Percentiles rank a stretch among this genome's conserved stretches.
Evolutionary conservation across 2,888 invertebrate species (phyloP).

Genomic region (Cheilosia impressa): DNA sequence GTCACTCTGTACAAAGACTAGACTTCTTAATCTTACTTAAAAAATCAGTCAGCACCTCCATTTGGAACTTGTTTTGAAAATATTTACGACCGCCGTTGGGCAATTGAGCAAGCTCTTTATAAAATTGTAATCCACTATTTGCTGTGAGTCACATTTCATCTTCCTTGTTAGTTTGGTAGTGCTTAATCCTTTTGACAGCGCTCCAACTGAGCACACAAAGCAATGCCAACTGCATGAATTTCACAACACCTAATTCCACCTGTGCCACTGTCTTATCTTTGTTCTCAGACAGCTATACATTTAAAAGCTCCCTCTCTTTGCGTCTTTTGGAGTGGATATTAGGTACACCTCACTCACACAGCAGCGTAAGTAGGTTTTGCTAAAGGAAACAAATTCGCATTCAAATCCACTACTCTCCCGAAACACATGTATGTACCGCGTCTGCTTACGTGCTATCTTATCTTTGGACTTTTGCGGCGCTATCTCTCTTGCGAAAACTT

Average conservation of each 20-base stretch:
- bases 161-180: not conserved
- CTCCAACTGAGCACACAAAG: not conserved
- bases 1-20: not conserved
- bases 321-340: not conserved
- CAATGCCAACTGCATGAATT: not conserved
- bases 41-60: not conserved
- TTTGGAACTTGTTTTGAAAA: not conserved
- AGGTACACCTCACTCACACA: slow-evolving; percentile 1
- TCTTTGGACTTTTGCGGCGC: slow-evolving; percentile 49
- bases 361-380: not conserved
- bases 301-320: slow-evolving; percentile 15
- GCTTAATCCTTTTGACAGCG: slow-evolving; percentile 7
- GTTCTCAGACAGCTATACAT: not conserved
- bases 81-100: not conserved
- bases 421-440: slow-evolving; percentile 37
- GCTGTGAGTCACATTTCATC: not conserved
- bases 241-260: slow-evolving; percentile 6
- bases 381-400: not conserved
- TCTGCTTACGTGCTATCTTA: slow-evolving; percentile 54
- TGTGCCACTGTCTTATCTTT: slow-evolving; percentile 2
- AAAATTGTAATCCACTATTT: slow-evolving; percentile 11
- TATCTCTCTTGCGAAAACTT: slow-evolving; percentile 39
- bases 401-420: slow-evolving; percentile 12
- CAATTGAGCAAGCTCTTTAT: not conserved
- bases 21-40: not conserved